Evolutionary conservation across 2,888 invertebrate species (phyloP).

Genomic region (Bugula neritina): DNA sequence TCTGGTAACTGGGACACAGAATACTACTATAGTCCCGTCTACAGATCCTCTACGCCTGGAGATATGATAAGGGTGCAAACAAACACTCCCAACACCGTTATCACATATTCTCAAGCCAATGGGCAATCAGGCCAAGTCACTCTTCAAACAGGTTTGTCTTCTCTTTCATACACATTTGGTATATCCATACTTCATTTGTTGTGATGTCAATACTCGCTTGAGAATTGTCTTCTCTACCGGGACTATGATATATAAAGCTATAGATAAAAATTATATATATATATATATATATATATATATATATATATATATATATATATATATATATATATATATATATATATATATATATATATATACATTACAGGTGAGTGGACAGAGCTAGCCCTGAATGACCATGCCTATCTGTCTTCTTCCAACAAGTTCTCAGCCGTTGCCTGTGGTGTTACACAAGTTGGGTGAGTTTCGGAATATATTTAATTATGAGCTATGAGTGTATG

Average conservation of each 20-base stretch:
- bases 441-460: neutral
- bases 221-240: too few species aligned
- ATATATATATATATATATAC: neutral
- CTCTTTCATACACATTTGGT: neutral
- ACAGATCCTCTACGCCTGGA: neutral
- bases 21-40: neutral
- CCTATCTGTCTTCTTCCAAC: neutral
- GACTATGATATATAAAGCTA: too few species aligned
- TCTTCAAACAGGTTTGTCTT: neutral
- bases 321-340: neutral
- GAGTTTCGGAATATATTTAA: too few species aligned
- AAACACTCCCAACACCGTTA: neutral
- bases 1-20: slow-evolving; percentile 13
- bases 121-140: neutral
- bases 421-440: neutral
- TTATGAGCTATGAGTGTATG: too few species aligned
- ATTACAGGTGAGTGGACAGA: neutral
- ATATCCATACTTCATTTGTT: too few species aligned
- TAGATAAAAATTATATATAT: too few species aligned
- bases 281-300: too few species aligned
- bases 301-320: neutral
- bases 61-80: neutral
- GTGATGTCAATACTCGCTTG: too few species aligned
- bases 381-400: neutral
- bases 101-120: neutral